Evolutionary conservation across 2,888 invertebrate genomes (phyloP), one percentile per base, ranked within the genome.

Genomic region (Tachystola acroxantha): DNA sequence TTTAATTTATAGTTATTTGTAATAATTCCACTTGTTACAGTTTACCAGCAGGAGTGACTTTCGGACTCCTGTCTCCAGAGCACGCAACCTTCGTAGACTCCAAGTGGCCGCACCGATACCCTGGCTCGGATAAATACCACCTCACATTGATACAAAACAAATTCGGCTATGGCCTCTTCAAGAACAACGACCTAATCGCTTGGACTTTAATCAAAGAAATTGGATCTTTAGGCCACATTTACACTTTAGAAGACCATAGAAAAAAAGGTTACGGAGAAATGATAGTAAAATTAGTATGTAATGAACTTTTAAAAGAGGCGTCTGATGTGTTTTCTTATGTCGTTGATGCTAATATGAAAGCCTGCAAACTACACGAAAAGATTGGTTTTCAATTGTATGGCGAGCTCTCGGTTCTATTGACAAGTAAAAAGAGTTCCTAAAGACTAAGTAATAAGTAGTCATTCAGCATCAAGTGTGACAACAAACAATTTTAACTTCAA

Each of bases 151-250:
- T 73, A 24, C 50, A 60, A 22, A 51, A 57, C n/a, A 60, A 67
- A 20, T 53, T 53, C 2, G 68, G 67, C 1, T 71, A 64, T 25
- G 79, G 74, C 1, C 57, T 80, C 2, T 72, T 57, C 35, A 36
- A 51, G 1, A 45, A 63, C 10, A 33, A 56, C 2, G 46, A 44
- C 1, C 45, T 73, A 2, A 33, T 68, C 5, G 48, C 69, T 1
- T 80, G 78, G 76, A 53, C 64, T 0, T 54, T 66, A 7, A 43
- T 75, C 6, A 70, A 64, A 13, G 73, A 77, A 50, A 53, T 47
- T 29, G 79, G 80, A 1, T 56, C 62, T 1, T 45, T 78, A 1
- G 50, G 62, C 0, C 77, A 80, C 39, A 41, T 78, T 7, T 78
- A 61, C 26, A 76, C 74, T 0, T 10, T 73, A 12, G 63, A 71